Evolutionary conservation across 2,797 vertebrate species (phyloP).

Genomic region (Apogon talboti): DNA sequence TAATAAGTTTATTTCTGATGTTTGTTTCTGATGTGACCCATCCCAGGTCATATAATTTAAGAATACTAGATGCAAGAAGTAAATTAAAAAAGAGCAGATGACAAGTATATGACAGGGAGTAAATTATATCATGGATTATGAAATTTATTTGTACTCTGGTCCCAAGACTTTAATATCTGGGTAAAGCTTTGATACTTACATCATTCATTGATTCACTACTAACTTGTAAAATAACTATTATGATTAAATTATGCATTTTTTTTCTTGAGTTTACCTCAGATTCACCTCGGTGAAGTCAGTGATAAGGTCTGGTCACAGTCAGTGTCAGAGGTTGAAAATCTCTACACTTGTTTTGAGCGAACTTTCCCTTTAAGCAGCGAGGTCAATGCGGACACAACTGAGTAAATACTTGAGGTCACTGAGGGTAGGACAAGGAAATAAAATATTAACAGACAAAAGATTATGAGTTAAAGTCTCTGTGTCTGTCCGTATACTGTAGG

Average conservation of each 20-base stretch:
- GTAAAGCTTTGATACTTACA: too few relatives aligned
- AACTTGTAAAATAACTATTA: not conserved
- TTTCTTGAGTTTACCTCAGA: not conserved
- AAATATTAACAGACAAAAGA: conserved; percentile 75
- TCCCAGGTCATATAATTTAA: too few relatives aligned
- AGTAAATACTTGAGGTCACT: conserved; percentile 53
- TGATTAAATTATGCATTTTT: not conserved
- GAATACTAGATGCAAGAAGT: too few relatives aligned
- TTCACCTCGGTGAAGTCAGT: not conserved
- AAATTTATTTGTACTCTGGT: too few relatives aligned
- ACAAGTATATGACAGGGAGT: too few relatives aligned
- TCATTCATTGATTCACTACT: not conserved
- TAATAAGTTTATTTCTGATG: too few relatives aligned
- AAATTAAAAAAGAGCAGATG: too few relatives aligned
- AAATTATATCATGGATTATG: too few relatives aligned
- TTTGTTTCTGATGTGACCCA: too few relatives aligned
- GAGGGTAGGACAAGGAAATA: conserved; percentile 64
- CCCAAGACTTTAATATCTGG: too few relatives aligned
- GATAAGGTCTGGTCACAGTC: not conserved
- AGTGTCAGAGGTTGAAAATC: not conserved
- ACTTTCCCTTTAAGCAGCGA: conserved; percentile 60
- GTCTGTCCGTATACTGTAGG: conserved; percentile 51
- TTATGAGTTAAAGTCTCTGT: conserved; percentile 57
- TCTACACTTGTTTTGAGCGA: conserved; percentile 3
- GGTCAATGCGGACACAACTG: conserved; percentile 63